Evolutionary conservation across 1,140 invertebrate species (phyloP).

Genomic region (Neodiprion virginianus): DNA sequence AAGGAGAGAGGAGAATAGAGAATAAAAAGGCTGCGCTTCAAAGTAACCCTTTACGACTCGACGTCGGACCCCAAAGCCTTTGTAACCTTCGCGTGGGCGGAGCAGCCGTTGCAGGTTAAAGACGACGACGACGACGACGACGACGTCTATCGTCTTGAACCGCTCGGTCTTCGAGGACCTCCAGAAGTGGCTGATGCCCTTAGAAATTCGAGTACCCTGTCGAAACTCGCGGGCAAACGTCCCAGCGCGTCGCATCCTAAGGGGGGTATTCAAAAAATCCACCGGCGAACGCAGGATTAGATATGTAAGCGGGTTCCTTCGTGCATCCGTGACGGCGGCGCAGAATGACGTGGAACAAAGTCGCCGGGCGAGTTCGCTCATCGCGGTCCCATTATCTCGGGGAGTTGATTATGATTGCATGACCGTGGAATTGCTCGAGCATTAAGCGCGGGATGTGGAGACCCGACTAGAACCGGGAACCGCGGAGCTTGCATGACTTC

Average conservation of each 20-base stretch:
- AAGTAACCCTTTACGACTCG: slow-evolving; percentile 5
- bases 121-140: not conserved
- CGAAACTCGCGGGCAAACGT: not conserved
- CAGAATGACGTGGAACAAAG: slow-evolving; percentile 10
- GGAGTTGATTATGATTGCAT: slow-evolving; percentile 57
- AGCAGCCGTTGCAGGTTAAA: not conserved
- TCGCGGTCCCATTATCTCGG: slow-evolving; percentile 41
- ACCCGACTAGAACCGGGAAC: slow-evolving; percentile 17
- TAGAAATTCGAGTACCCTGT: not conserved
- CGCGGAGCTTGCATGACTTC: slow-evolving; percentile 54
- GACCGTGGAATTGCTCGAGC: slow-evolving; percentile 52
- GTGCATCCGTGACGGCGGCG: slow-evolving; percentile 24
- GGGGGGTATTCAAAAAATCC: slow-evolving; percentile 10
- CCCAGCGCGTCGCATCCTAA: not conserved
- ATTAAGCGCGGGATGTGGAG: slow-evolving; percentile 9
- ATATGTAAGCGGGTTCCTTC: slow-evolving; percentile 15
- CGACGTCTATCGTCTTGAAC: not conserved
- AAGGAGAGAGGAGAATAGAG: not conserved
- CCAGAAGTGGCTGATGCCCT: not conserved
- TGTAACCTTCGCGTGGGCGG: not conserved
- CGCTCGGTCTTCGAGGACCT: not conserved
- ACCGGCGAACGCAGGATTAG: no score
- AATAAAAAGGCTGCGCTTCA: slow-evolving; percentile 1
- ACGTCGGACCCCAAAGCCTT: not conserved
- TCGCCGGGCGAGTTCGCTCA: slow-evolving; percentile 6